Evolutionary conservation across 2,888 invertebrate species (phyloP).

Genomic region (Andrena haemorrhoa): DNA sequence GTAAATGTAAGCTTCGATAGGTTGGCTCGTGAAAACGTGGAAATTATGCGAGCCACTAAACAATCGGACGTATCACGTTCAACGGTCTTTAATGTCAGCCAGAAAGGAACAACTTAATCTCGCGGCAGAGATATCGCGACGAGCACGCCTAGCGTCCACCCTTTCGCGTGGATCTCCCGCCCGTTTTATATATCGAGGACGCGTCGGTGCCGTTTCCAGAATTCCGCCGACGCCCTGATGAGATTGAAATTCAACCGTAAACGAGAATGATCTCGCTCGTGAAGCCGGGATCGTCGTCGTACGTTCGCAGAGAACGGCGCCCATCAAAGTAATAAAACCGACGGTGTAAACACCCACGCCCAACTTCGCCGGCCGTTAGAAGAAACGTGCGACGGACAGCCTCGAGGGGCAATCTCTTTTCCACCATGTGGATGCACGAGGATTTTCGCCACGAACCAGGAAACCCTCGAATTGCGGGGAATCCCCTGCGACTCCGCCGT

Average conservation of each 20-base stretch:
- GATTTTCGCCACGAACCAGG: background rate
- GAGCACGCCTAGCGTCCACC: constrained; percentile 17
- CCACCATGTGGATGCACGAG: background rate
- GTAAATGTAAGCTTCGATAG: constrained; percentile 57
- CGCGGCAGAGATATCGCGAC: constrained; percentile 52
- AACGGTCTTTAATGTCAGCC: constrained; percentile 62
- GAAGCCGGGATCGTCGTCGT: constrained; percentile 52
- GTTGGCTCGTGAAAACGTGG: constrained; percentile 56
- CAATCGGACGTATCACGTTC: constrained; percentile 60
- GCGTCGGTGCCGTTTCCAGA: constrained; percentile 64
- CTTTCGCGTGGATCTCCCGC: constrained; percentile 27
- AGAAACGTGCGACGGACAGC: background rate
- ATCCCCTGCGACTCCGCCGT: constrained; percentile 21
- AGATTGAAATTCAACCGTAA: constrained; percentile 73
- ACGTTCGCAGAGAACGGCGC: constrained; percentile 42
- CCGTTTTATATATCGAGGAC: constrained; percentile 53
- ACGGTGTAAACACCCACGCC: constrained; percentile 72
- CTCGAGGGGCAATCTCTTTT: constrained; percentile 24
- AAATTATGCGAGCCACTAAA: constrained; percentile 65
- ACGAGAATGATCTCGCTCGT: constrained; percentile 73
- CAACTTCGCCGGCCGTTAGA: constrained; percentile 19
- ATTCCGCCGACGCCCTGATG: constrained; percentile 49
- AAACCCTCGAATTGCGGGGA: constrained; percentile 34
- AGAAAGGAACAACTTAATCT: constrained; percentile 69
- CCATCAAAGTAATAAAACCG: constrained; percentile 72